Conservation (phyloP, 2,113 vertebrate species). For the Orycteropus afer region DNA sequence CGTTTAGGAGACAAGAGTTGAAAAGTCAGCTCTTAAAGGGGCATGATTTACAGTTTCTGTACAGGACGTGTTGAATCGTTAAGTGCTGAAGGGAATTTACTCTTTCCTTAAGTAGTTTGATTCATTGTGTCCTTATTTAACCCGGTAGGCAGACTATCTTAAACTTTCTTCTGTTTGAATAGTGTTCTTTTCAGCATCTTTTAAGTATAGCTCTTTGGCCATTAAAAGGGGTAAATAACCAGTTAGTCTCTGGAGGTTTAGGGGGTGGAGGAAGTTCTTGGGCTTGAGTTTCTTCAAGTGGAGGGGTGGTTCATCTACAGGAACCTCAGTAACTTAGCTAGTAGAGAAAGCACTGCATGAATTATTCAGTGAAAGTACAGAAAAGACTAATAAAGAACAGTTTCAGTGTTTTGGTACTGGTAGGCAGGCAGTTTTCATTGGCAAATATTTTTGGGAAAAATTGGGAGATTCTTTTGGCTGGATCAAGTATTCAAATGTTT, state of each 20-base stretch:
- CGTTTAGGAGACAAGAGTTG: background rate
- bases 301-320: background rate
- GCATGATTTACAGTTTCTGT: constrained; percentile 33
- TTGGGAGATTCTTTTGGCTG: constrained; percentile 16
- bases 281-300: background rate
- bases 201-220: background rate
- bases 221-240: constrained; percentile 10
- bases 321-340: background rate
- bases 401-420: background rate
- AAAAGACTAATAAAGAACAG: background rate
- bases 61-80: constrained; percentile 10
- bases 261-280: background rate
- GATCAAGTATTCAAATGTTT: background rate
- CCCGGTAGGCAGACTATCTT: background rate
- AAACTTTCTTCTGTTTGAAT: constrained; percentile 63
- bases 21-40: constrained; percentile 37
- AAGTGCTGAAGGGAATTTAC: constrained; percentile 54
- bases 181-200: constrained; percentile 38
- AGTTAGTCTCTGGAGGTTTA: background rate
- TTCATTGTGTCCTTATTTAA: constrained; percentile 57
- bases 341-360: background rate
- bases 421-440: constrained; percentile 26
- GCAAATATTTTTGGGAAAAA: constrained; percentile 38
- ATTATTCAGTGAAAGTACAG: background rate
- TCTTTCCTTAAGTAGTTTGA: constrained; percentile 35